Evolutionary conservation across 2,113 vertebrate species (phyloP).

Genomic region (Tamias sibiricus): DNA sequence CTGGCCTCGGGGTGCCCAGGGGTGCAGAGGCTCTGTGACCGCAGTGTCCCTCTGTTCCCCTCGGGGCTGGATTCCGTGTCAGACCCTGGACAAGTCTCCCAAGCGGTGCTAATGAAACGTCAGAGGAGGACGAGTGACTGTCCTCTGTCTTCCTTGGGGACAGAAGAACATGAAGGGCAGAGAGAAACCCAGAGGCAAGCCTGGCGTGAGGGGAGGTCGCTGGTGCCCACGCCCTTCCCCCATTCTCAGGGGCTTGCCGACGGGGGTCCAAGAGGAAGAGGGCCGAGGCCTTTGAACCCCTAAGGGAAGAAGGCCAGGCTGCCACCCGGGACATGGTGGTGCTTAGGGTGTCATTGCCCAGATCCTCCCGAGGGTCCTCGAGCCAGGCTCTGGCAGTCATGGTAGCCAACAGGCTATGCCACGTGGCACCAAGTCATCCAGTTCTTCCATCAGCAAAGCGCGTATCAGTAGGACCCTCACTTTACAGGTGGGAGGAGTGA

Average conservation of each 20-base stretch:
- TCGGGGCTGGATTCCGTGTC: neutral
- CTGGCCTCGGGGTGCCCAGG: neutral
- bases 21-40: neutral
- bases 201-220: no score
- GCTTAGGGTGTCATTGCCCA: neutral
- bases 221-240: neutral
- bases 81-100: neutral
- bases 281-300: neutral
- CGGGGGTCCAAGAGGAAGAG: neutral
- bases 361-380: neutral
- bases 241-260: neutral
- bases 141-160: neutral
- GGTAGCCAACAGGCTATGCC: neutral
- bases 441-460: neutral
- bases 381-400: neutral
- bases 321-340: neutral
- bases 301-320: neutral
- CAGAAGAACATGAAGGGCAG: neutral
- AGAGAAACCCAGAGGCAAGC: neutral
- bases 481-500: neutral
- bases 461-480: rapidly evolving
- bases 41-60: neutral
- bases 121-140: neutral
- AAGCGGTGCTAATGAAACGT: neutral
- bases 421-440: neutral